Evolutionary conservation across 2,888 invertebrate genomes (phyloP), one percentile per base, ranked within the genome.

Genomic region (Plebejus argus): DNA sequence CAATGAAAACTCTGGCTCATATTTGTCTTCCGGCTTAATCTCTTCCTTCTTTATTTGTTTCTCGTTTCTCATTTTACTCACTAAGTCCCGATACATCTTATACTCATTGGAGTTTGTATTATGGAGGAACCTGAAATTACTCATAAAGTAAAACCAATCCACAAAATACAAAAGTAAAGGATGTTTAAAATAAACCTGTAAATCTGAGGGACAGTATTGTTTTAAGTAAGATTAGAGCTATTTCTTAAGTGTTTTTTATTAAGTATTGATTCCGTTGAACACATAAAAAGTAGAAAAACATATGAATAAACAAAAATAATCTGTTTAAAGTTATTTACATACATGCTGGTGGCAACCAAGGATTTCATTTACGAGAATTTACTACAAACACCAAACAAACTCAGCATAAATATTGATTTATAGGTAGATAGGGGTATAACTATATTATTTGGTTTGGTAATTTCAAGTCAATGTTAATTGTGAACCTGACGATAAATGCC

Each of bases 1-100:
- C 79, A 94, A 83, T 81, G 91, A 89, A 81, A 94, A 94, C 82
- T 94, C 94, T 0, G 94, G 94, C 78, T 94, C 94, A 85, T 94
- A 94, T 86, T 91, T 94, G 80, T 94, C 94, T 82, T 94, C 94
- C 0, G 93, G 93, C 76, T 93, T 93, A 35, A 94, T 87, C 78
- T 90, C 89, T 0, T 90, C 91, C 80, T 82, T 87, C 10, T 89
- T 88, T 3, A 77, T 80, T 2, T 77, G 81, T 20, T 81, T 82
- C 2, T 90, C 90, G 18, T 81, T 81, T 56, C 91, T 86, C 75
- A 90, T 85, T 81, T 88, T 88, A 78, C 79, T 79, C 76, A 94
- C 90, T 84, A 94, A 83, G 81, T 91, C 88, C 87, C 93, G 86
- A 84, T 92, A 94, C 86, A 86, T 85, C 91, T 92, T 91, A 84